These are phyloP conservation scores for Hypercompe scribonia DNA, from an alignment of 2,888 invertebrate species.

Conservation along the genomic window DNA sequence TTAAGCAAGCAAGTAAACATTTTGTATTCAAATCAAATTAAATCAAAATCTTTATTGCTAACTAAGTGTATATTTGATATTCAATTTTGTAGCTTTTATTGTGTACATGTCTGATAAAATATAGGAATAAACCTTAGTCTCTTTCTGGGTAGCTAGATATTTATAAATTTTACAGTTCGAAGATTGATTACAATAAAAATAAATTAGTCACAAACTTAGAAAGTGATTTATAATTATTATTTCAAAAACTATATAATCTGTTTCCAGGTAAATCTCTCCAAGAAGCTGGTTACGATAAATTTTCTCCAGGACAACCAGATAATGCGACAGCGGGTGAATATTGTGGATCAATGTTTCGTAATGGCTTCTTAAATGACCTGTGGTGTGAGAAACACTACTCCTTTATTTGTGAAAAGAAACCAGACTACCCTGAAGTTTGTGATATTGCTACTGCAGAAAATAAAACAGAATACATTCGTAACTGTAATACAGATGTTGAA, in stretches of 20 bases:
- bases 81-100: no score
- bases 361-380: slow-evolving; percentile 1
- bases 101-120: no score
- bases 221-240: not conserved
- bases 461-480: not conserved
- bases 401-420: slow-evolving; percentile 25
- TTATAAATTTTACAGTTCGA: no score
- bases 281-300: slow-evolving; percentile 59
- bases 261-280: slow-evolving; percentile 55
- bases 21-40: no score
- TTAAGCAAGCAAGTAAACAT: no score
- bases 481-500: not conserved
- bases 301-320: slow-evolving; percentile 56
- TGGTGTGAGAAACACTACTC: not conserved
- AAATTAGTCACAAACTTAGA: not conserved
- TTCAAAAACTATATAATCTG: not conserved
- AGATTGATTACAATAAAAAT: no score
- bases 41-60: no score
- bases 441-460: not conserved
- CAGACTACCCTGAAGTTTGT: slow-evolving; percentile 16
- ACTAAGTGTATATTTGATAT: no score
- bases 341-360: slow-evolving; percentile 11
- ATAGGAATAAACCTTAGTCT: no score
- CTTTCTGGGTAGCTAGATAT: no score
- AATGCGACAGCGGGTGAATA: slow-evolving; percentile 31